Evolutionary conservation across 2,888 invertebrate species (phyloP).

Genomic region (Phortica okadai): DNA sequence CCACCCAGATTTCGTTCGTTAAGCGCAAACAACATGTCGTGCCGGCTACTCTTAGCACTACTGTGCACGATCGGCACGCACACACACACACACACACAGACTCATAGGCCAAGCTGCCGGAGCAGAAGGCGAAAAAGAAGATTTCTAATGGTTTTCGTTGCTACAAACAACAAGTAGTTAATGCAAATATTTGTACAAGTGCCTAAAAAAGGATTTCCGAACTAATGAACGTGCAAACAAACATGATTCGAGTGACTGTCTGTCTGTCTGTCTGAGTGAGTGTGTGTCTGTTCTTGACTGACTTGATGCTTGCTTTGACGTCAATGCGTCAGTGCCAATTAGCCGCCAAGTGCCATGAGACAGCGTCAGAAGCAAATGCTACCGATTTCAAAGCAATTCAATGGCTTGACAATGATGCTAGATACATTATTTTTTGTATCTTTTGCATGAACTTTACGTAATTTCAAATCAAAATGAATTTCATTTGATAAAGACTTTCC

Average conservation of each 20-base stretch:
- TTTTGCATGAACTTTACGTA: too few relatives aligned
- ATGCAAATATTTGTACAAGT: conserved; percentile 65
- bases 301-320: not conserved
- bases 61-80: not conserved
- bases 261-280: conserved; percentile 54
- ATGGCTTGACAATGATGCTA: too few relatives aligned
- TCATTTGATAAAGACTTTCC: too few relatives aligned
- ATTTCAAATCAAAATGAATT: too few relatives aligned
- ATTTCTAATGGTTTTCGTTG: too few relatives aligned
- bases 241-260: conserved; percentile 65
- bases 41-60: conserved; percentile 8
- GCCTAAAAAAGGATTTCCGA: conserved; percentile 59
- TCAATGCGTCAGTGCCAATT: not conserved
- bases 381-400: too few relatives aligned
- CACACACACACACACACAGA: not conserved
- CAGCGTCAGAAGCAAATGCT: too few relatives aligned
- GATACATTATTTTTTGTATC: too few relatives aligned
- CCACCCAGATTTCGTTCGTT: conserved; percentile 59
- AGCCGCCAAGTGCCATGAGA: not conserved
- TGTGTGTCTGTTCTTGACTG: not conserved
- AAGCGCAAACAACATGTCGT: conserved; percentile 46
- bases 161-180: conserved; percentile 25
- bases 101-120: too few relatives aligned
- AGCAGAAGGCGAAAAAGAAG: too few relatives aligned
- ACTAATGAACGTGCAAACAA: conserved; percentile 68